Conservation (phyloP, 2,113 vertebrate species). For the Aix galericulata region DNA sequence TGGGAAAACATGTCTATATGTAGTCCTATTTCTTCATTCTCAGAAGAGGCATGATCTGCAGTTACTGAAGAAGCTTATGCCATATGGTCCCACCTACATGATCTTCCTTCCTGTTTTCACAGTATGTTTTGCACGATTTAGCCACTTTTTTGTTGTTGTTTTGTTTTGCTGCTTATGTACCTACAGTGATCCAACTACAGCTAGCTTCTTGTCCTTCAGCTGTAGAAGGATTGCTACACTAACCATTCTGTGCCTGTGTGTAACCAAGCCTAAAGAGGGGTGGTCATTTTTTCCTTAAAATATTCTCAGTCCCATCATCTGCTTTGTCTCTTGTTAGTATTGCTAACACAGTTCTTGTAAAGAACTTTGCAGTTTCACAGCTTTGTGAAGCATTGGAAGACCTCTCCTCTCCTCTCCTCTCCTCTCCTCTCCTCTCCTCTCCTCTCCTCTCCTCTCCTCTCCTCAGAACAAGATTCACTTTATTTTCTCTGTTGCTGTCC, state of each 20-base stretch:
- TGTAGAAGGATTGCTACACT: neutral
- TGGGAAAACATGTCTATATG: neutral
- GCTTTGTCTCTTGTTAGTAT: neutral
- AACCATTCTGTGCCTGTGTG: neutral
- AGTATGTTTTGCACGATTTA: constrained; percentile 67
- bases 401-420: neutral
- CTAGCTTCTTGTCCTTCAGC: neutral
- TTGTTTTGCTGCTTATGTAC: constrained; percentile 44
- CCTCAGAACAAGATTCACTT: constrained; percentile 9
- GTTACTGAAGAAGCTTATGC: constrained; percentile 5
- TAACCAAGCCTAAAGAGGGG: neutral
- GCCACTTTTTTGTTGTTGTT: constrained; percentile 39
- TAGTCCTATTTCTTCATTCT: neutral
- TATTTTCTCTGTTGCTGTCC: neutral
- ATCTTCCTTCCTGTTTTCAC: constrained; percentile 67
- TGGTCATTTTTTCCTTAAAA: neutral
- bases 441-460: neutral
- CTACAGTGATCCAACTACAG: constrained; percentile 20
- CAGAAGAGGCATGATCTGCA: neutral
- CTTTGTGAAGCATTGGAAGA: neutral
- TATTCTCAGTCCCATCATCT: neutral
- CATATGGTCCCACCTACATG: constrained; percentile 63
- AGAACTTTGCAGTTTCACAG: too few species aligned
- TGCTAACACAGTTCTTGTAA: neutral
- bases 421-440: neutral